phyloP scores from a whole-genome alignment of 2,888 invertebrate genomes.

The Pimpla rufipes region DNA sequence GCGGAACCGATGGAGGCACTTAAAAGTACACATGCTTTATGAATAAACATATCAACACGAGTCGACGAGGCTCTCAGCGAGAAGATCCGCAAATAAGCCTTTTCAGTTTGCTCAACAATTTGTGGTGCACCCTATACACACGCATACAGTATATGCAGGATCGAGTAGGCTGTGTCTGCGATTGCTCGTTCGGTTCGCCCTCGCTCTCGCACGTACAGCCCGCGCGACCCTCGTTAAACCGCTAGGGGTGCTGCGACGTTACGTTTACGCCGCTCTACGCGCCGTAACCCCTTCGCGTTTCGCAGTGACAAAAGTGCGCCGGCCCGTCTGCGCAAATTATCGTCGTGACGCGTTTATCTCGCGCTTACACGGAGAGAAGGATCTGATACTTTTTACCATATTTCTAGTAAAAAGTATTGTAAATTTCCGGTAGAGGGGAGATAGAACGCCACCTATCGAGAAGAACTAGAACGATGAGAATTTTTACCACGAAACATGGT shows the following conservation, averaged over 20 bases:
- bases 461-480: no score
- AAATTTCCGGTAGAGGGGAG: no score
- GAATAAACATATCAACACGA: no score
- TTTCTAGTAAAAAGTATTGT: no score
- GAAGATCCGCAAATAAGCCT: neutral
- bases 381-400: no score
- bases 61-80: neutral
- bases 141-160: neutral
- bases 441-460: neutral
- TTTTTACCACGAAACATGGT: no score
- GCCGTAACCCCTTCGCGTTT: constrained; percentile 19
- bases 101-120: neutral
- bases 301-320: constrained; percentile 18
- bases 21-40: no score
- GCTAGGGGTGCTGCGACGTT: constrained; percentile 16
- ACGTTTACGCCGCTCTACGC: constrained; percentile 37
- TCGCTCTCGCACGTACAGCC: constrained; percentile 18
- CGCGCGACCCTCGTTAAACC: constrained; percentile 42
- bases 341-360: constrained; percentile 53
- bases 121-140: neutral
- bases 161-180: constrained; percentile 38
- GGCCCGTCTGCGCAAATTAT: constrained; percentile 47
- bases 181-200: constrained; percentile 43
- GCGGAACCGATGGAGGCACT: no score
- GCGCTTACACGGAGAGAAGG: no score